Evolutionary conservation across 2,888 invertebrate species (phyloP).

Genomic region (Isotomurus palustris): DNA sequence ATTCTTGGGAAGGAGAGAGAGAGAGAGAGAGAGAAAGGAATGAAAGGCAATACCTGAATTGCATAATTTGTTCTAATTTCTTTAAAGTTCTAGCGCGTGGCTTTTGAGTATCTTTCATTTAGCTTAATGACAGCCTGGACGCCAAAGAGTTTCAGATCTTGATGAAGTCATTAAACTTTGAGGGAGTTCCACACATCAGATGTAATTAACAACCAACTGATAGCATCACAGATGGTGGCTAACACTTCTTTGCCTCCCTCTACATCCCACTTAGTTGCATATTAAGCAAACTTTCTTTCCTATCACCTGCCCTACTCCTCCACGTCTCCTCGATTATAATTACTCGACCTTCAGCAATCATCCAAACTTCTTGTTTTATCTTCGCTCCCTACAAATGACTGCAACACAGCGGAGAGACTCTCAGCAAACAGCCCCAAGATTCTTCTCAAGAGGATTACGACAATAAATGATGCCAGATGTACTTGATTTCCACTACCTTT

Average conservation of each 20-base stretch:
- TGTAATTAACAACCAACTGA: constrained; percentile 47
- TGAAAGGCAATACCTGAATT: constrained; percentile 47
- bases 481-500: too few relatives aligned
- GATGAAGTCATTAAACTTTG: constrained; percentile 47
- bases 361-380: background rate
- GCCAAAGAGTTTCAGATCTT: constrained; percentile 45
- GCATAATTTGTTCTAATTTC: constrained; percentile 48
- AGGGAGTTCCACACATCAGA: constrained; percentile 47
- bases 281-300: constrained; percentile 14
- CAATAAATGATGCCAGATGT: too few relatives aligned
- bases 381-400: background rate
- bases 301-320: constrained; percentile 9
- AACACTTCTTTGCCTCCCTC: constrained; percentile 15
- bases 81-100: constrained; percentile 46
- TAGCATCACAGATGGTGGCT: constrained; percentile 46
- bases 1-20: background rate
- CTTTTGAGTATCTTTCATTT: constrained; percentile 46
- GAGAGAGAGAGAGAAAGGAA: constrained; percentile 8
- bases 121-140: constrained; percentile 46
- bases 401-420: too few relatives aligned
- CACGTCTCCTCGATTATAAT: background rate
- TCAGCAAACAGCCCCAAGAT: too few relatives aligned
- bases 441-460: too few relatives aligned
- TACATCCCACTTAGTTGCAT: too few relatives aligned
- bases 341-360: constrained; percentile 3